Base-by-base conservation (phyloP, 2,797 vertebrate genomes). In the Coranthus polyacanthus region DNA sequence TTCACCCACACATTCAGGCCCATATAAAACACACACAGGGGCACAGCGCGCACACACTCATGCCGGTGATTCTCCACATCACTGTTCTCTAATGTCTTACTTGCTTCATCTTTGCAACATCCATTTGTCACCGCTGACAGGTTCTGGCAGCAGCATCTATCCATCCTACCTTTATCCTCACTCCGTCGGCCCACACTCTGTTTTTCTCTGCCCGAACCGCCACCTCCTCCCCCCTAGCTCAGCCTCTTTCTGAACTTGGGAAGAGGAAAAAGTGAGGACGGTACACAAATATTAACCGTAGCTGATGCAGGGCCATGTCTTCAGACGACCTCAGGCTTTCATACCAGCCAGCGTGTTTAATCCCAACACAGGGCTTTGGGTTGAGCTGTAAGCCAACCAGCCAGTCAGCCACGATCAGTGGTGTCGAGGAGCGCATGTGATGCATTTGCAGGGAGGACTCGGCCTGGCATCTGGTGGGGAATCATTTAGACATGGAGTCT, bases 31-130 rank as follows among this genome's bases (percentile, higher is more conserved):
- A 45, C 62, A 61, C 66, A 54, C 46, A 70, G 45, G 21, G 13
- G 45, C 52, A 58, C 58, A 52, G 60, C 55, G 46, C 68, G 36
- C 66, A 66, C 78, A 79, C 55, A 54, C 55, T 61, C 84, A 73
- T 65, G 66, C 49, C 51, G 18, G 79, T 88, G 84, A 89, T 89
- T 89, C 77, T 84, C 76, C 81, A 87, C 88, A 89, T 92, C 89
- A 89, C 86, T 88, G 89, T 92, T 92, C 85, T 88, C 86, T 91
- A 92, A 93, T 88, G 88, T 92, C 92, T 92, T 89, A 92, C 92
- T 92, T 92, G 89, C 82, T 91, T 90, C 88, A 91, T 91, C 85
- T 91, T 86, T 70, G 88, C 65, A 75, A 80, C 88, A 84, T 92
- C 84, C 85, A 93, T 94, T 92, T 92, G 89, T 93, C 91, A 92